Conservation (phyloP, 1,140 invertebrate species). For the Penaeus chinensis region DNA sequence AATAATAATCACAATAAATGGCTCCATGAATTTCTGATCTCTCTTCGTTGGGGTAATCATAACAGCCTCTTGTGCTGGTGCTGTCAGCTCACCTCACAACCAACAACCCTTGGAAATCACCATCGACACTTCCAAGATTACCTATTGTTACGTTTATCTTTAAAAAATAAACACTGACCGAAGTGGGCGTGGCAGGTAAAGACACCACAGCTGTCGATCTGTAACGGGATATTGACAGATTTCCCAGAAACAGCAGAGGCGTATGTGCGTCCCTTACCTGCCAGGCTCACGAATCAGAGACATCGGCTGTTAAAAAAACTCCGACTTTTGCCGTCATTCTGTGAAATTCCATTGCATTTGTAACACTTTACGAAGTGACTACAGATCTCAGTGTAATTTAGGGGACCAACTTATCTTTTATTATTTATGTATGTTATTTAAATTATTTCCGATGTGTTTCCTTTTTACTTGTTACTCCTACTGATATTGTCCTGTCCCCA, state of each 20-base stretch:
- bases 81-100: conserved; percentile 9
- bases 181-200: no score
- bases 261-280: no score
- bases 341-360: conserved; percentile 57
- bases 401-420: conserved; percentile 55
- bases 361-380: conserved; percentile 49
- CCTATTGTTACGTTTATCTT: no score
- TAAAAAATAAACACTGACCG: no score
- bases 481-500: conserved; percentile 8
- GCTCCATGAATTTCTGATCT: conserved; percentile 21
- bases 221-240: no score
- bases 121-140: no score
- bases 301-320: neutral
- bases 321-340: conserved; percentile 18
- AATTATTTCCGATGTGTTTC: conserved; percentile 50
- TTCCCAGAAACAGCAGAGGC: no score
- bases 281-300: no score
- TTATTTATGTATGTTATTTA: conserved; percentile 62
- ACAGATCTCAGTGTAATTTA: conserved; percentile 62
- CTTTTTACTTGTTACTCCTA: conserved; percentile 30
- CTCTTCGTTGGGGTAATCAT: conserved; percentile 9
- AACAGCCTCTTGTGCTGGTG: conserved; percentile 29
- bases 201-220: no score
- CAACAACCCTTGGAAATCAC: no score
- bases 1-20: neutral